Evolutionary conservation across 2,797 vertebrate genomes (phyloP), one percentile per base, ranked within the genome.

Genomic region (Strix occidentalis): DNA sequence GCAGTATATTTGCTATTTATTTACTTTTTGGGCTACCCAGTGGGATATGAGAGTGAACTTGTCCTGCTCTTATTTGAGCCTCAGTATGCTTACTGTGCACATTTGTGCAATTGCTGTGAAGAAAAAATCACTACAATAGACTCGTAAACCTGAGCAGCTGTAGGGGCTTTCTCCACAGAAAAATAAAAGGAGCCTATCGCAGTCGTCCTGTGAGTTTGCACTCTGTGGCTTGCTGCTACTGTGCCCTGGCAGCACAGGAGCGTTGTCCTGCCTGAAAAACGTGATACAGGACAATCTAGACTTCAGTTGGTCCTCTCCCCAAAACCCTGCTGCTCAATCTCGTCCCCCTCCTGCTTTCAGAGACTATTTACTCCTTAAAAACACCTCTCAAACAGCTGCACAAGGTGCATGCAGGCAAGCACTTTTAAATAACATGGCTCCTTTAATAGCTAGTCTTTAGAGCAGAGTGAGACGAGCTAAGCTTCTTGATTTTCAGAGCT

Each of bases 21-120:
- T 95, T 93, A 81, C 65, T 81, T 96, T 88, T 70, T 2, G 6
- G 51, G 74, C 75, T 96, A 74, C 91, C 56, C 90, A 66, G 54
- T 87, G 87, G 84, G 89, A 76, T 83, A 53, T 35, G 61, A 66
- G 24, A 77, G 31, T 71, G 74, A 95, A 87, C 66, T 93, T 92
- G 53, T 79, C 89, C 57, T 78, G 57, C 60, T 95, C 85, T 77
- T 60, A 89, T 43, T 87, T 53, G n/a, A 95, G 76, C 86, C 37
- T 81, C 61, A 45, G 54, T 90, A 11, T 91, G 63, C 91, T 96
- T 95, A 95, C 87, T 91, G 84, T 86, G 95, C 92, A 79, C 90
- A 91, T 96, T 87, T 69, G 56, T 87, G 79, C 83, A 87, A 64
- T 90, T 95, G 45, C 85, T 78, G 56, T 58, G 87, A 84, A 95